Base-by-base conservation (phyloP, 2,888 invertebrate species). In the Scaeva pyrastri region DNA sequence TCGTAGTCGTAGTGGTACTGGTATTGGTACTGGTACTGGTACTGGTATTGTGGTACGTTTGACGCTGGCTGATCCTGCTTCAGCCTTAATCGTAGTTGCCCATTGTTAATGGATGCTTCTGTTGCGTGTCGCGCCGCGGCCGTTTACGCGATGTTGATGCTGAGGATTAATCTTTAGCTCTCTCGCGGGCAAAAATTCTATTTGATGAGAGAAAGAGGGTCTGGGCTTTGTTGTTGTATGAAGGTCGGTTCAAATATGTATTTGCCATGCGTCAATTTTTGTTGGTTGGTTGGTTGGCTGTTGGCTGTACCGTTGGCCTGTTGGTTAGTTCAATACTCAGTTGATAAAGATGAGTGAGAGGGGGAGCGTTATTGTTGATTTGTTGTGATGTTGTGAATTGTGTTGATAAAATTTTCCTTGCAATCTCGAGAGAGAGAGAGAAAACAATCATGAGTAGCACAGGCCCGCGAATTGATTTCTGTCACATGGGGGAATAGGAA, bases 241-340 rank as follows among this genome's bases (percentile, higher is more conserved):
- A 41, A 56, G 71, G 39, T 39, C 36, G 41, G 50, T 26, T 12
- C 21, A 16, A 19, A 16, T 52, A 36, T 23, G 56, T 58, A 84
- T 60, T 68, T 85, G 80, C 72, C 84, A 85, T 86, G 85, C 85
- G 85, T 77, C 81, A 70, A 23, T 73, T 86, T 73, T 73, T 81
- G 81, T 73, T 79, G 79, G 74, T 81, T 81, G 76, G 85, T 26
- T 81, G 70, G 64, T 45, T 48, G 19, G 45, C 36, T 36, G 36
- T 7, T 8, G 36, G 64, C 45, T 48, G 31, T 39, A 23, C 45
- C n/a, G 43, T 58, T 23, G 68, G 75, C 66, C 73, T 73, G 72
- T 73, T 68, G 50, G 68, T 68, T 68, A 21, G 52, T 31, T 68
- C 70, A 52, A 26, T 12, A 48, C 31, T 66, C 48, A 31, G 31